Evolutionary conservation across 2,888 invertebrate species (phyloP), one percentile per base, ranked within the genome.

Genomic region (Eumerus sabulonum): DNA sequence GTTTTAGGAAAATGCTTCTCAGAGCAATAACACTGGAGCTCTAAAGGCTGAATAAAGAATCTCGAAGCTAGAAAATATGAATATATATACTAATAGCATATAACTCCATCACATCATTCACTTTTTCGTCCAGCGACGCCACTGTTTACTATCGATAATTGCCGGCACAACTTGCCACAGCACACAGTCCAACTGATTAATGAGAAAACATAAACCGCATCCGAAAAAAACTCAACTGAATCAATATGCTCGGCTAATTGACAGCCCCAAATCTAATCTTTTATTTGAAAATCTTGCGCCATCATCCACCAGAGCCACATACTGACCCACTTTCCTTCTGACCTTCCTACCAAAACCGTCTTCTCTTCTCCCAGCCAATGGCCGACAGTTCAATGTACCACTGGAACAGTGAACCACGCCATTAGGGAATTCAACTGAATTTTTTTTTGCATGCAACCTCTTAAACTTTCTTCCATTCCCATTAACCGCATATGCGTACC

Each of bases 401-500:
- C 1, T 45, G 56, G 18, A 19, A 45, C 35, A 47, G n/a, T n/a
- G n/a, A n/a, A 57, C 12, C 36, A 16, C 13, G 11, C 4, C 18
- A 47, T 18, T 59, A 71, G 14, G 50, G 50, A 62, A 70, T 17
- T 18, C 35, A 67, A 71, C 48, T 51, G 45, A 76, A 62, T 47
- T 71, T 44, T 68, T 74, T 53, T 57, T 14, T 74, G 62, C 68
- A 74, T 56, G 68, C 47, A 40, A 74, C 13, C 18, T 12, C 42
- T 14, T 42, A 4, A 66, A 63, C 68, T 68, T 74, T 74, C 68
- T 68, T 68, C 68, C 9, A 56, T 11, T 56, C 48, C 19, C 17
- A n/a, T 44, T 27, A 27, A 64, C 63, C 16, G 38, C 27, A 27
- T 7, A 27, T 7, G 2, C 27, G 27, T 27, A 27, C 27, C 7